Percentiles rank a stretch among this genome's conserved stretches.
These are phyloP conservation scores for Lycophotia porphyrea DNA, from an alignment of 2,888 invertebrate species.

Conservation along the genomic window DNA sequence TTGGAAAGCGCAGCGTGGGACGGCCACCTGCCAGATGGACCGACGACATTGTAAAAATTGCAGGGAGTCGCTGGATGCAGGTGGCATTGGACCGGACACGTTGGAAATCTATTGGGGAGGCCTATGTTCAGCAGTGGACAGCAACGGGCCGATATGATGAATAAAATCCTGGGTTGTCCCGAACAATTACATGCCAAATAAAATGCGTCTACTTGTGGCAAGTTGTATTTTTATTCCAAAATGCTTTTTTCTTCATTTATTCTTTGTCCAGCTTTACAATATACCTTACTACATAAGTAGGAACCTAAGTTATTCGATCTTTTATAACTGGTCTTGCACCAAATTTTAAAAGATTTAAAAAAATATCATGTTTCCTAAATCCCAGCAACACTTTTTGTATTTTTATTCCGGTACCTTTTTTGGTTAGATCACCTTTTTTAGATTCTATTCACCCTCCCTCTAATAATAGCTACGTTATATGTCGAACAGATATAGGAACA, in stretches of 20 bases:
- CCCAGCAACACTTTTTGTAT: not conserved
- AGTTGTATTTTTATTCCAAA: not conserved
- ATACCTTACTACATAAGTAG: not conserved
- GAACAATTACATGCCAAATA: too few species aligned
- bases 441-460: constrained; percentile 8
- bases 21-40: too few species aligned
- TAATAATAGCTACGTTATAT: constrained; percentile 30
- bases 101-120: too few species aligned
- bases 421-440: constrained; percentile 9
- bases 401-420: constrained; percentile 16
- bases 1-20: too few species aligned
- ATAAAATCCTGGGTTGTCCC: too few species aligned
- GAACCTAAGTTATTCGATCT: not conserved
- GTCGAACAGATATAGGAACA: constrained; percentile 9
- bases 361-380: not conserved
- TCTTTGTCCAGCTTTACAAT: not conserved
- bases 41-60: too few species aligned
- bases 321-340: not conserved
- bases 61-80: too few species aligned
- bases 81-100: too few species aligned
- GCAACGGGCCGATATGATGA: too few species aligned
- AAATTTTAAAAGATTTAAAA: not conserved
- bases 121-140: too few species aligned
- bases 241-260: too few species aligned
- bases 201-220: not conserved